Base-by-base conservation (phyloP, 2,888 invertebrate species). In the Amblyteles armatorius region DNA sequence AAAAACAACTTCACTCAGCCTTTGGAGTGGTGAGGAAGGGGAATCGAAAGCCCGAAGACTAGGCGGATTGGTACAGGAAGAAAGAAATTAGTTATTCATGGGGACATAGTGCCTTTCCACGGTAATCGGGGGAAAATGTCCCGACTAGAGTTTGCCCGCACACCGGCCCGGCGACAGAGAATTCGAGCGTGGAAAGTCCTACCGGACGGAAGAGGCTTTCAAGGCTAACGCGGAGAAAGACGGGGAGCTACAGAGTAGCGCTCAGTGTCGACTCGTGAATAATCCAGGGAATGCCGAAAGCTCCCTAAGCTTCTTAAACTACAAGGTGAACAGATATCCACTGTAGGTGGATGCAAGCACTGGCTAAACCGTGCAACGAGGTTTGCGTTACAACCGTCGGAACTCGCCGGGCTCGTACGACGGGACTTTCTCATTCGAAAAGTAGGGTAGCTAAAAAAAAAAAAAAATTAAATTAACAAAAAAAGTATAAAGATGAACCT, bases 51-150 rank as follows among this genome's bases (percentile, higher is more conserved):
- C 11, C 26, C 11, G 22, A 26, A 22, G 13, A 26, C 57, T 26
- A 57, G 50, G 9, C 40, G 36, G 52, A 33, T 74, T 48, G 36
- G 33, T 22, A 76, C 26, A 13, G 74, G 11, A 22, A 44, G 71
- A 73, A 83, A 77, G 44, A 79, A 83, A 86, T 88, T 87, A 82
- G 78, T 86, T 87, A 88, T 88, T 87, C 83, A 87, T 88, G 87
- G 80, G 73, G 81, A 71, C 65, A 57, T 85, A 82, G 85, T 84
- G 83, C 83, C 79, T 78, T 84, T 77, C 76, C 67, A 69, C 4
- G 22, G 83, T 82, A 55, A 69, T 57, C 57, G 80, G 78, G 77
- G 76, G 74, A 85, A 86, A 84, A 83, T 72, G 57, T 63, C 40
- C 71, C 60, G 63, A 36, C 57, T 74, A 48, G 81, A 76, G 19